These are phyloP conservation scores for Pedionomus torquatus DNA, from an alignment of 2,113 vertebrate species.

Conservation along the genomic window DNA sequence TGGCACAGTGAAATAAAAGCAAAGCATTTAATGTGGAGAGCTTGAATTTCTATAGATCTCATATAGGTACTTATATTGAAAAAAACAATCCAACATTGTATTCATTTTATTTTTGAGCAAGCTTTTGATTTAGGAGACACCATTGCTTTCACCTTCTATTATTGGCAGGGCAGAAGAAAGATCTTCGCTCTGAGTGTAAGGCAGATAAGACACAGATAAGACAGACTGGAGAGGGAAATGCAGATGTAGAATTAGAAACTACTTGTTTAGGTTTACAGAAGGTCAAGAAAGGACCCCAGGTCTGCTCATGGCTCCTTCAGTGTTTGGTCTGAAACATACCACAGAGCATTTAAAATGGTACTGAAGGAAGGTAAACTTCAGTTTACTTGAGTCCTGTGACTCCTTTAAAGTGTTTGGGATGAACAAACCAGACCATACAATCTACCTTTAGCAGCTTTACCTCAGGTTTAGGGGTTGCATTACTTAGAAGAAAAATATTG, in stretches of 20 bases:
- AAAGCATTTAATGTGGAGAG: neutral
- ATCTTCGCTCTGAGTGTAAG: neutral
- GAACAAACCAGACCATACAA: neutral
- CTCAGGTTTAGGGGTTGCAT: neutral
- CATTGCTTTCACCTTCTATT: neutral
- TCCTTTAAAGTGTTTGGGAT: neutral
- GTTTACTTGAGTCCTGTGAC: neutral
- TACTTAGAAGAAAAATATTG: slow-evolving; percentile 20
- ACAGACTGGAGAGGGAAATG: neutral
- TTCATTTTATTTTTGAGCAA: neutral
- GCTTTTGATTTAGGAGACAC: neutral
- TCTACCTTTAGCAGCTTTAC: neutral
- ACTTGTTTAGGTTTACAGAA: neutral
- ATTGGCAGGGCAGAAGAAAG: neutral
- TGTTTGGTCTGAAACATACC: neutral
- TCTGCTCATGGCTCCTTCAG: neutral
- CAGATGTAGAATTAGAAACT: neutral
- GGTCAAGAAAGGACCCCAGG: neutral
- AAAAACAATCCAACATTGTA: neutral
- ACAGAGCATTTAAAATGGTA: neutral
- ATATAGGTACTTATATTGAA: neutral
- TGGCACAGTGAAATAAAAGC: slow-evolving; percentile 5
- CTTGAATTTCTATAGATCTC: neutral
- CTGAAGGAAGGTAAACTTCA: neutral
- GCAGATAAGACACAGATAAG: neutral